Base-by-base conservation (phyloP, 2,888 invertebrate genomes). In the Heliconius charithonia region DNA sequence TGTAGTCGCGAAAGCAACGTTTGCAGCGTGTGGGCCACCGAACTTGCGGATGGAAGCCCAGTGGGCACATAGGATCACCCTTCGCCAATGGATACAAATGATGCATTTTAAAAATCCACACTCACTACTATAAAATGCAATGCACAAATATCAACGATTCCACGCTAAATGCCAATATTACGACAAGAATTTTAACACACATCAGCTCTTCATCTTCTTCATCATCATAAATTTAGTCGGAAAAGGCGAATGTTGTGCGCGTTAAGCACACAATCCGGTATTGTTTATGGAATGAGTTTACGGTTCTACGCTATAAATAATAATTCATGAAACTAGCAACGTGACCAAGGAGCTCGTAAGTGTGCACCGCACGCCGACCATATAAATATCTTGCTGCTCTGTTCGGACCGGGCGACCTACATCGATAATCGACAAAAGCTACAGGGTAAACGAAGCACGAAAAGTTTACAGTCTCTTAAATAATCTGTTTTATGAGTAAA, bases 41-140 rank as follows among this genome's bases (percentile, higher is more conserved):
- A 85, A 98, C 98, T 95, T 98, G 98, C 80, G 98, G 98, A 95
- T 98, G 98, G 93, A 98, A 98, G 70, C 98, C 98, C 89, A 98
- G 95, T 82, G 98, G 98, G 91, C 98, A 98, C 85, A 98, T 93
- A 82, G 98, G 97, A 93, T 98, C 98, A 86, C 97, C 97, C 93
- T 98, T 98, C 89, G 97, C 97, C 89, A 97, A 92, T 66, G 97
- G 97, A 90, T 97, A 97, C 89, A 97, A 91, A 91, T 97, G 97
- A 93, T 97, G 97, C 97, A 97, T 97, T 85, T 85, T 90, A 85
- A 86, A 86, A 82, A 84, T 81, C 6, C 63, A 63, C 74, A 74
- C 62, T 62, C 74, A 87, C 88, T 80, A 81, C 77, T 79, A 83
- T 29, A 88, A 93, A 93, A 94, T 93, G 91, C 93, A 94, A 92